Base-by-base conservation (phyloP, 2,113 vertebrate species). In the Pterocles gutturalis region DNA sequence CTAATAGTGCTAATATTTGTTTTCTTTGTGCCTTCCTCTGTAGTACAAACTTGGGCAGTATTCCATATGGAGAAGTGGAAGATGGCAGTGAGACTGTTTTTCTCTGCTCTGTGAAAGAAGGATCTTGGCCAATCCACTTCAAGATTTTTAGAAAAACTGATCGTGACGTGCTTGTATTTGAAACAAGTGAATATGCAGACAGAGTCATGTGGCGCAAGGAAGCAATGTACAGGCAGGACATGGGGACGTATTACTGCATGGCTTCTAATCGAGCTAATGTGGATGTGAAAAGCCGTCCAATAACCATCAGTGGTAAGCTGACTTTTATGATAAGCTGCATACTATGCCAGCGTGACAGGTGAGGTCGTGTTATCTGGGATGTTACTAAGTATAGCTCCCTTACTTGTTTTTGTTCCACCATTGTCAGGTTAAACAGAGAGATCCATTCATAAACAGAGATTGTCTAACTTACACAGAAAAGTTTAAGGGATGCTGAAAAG, bases 71-170 rank as follows among this genome's bases (percentile, higher is more conserved):
- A 78, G 73, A 94, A 80, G 94, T 97, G 38, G 96, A 98, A 81
- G 92, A 94, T n/a, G 97, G 97, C 69, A 78, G 79, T 24, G 87
- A 85, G 1, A 75, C 73, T 51, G 0, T 25, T 77, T 95, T 98
- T 72, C 64, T 94, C n/a, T 98, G 97, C 89, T 46, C 90, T 51
- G 96, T 97, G 61, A 11, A 34, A 10, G 96, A 93, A 62, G 97
- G 97, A 53, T 97, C 97, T 80, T 97, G 87, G 93, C 97, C 97
- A 71, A 96, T 98, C 58, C 60, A 38, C 43, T 98, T 98, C 83
- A 95, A 31, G 61, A 29, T 98, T 90, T 97, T 96, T 87, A 94
- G 64, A 91, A 96, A 95, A 92, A 85, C 80, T 55, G 93, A 97
- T 54, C 38, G 0, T 5, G 84, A 85, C 5, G 79, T 78, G 62